Conservation (phyloP, 2,888 invertebrate genomes). For the Chrysopilus asiliformis region DNA sequence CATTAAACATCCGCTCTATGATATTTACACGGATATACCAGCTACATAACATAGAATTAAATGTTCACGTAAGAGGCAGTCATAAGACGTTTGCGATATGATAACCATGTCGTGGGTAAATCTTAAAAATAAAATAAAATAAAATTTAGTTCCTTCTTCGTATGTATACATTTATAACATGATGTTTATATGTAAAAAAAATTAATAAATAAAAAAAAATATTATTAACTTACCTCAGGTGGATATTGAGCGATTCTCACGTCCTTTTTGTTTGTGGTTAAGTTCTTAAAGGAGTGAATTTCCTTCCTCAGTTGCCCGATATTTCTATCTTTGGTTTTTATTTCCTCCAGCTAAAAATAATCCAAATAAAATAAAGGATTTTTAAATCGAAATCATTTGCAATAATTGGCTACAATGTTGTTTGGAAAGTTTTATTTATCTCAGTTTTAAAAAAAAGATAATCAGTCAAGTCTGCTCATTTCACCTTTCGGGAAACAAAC, state of each 20-base stretch:
- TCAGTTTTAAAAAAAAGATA: neutral
- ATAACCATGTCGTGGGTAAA: too few species aligned
- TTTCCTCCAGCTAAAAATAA: slow-evolving; percentile 48
- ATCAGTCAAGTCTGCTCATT: neutral
- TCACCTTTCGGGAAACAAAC: neutral
- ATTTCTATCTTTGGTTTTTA: slow-evolving; percentile 53
- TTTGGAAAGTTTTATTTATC: neutral
- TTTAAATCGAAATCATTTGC: too few species aligned
- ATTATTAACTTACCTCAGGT: slow-evolving; percentile 29
- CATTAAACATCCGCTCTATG: slow-evolving; percentile 8
- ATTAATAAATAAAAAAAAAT: neutral
- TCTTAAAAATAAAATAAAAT: too few species aligned
- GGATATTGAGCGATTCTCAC: slow-evolving; percentile 27
- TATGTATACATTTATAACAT: too few species aligned
- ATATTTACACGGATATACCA: too few species aligned
- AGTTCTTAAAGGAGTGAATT: slow-evolving; percentile 30
- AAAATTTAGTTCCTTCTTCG: too few species aligned
- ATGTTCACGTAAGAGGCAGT: too few species aligned
- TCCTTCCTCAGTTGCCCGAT: slow-evolving; percentile 41
- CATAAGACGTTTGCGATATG: too few species aligned
- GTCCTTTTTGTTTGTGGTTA: slow-evolving; percentile 20
- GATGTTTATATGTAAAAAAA: neutral
- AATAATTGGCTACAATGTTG: neutral
- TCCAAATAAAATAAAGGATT: neutral
- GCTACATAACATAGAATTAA: too few species aligned